These are phyloP conservation scores for Prolemur simus DNA, from an alignment of 2,113 vertebrate species.

Conservation along the genomic window DNA sequence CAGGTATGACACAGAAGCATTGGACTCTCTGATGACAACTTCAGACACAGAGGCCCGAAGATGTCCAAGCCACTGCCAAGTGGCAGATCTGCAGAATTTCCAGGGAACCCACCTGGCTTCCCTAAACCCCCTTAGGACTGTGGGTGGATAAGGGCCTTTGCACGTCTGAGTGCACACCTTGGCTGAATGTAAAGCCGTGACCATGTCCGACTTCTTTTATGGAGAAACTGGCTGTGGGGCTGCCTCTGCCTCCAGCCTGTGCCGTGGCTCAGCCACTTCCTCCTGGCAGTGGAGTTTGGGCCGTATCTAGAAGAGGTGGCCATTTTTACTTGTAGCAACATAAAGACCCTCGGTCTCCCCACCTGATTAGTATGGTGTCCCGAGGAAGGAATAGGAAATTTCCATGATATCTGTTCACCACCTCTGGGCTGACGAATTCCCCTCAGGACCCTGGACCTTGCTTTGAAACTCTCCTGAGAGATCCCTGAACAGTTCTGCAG, in stretches of 20 bases:
- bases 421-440: neutral
- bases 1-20: neutral
- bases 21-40: neutral
- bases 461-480: neutral
- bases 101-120: neutral
- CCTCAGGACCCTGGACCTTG: neutral
- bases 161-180: neutral
- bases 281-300: neutral
- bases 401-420: neutral
- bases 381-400: neutral
- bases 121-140: neutral
- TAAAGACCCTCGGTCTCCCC: neutral
- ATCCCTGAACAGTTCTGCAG: neutral
- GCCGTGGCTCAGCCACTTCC: neutral
- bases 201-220: neutral
- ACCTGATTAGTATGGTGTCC: neutral
- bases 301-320: neutral
- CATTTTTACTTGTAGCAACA: neutral
- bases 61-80: neutral
- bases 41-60: neutral
- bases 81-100: neutral
- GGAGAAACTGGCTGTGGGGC: neutral
- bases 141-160: neutral
- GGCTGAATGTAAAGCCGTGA: fast-evolving
- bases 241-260: neutral